Base-by-base conservation (phyloP, 2,888 invertebrate genomes). In the Spialia ferax region DNA sequence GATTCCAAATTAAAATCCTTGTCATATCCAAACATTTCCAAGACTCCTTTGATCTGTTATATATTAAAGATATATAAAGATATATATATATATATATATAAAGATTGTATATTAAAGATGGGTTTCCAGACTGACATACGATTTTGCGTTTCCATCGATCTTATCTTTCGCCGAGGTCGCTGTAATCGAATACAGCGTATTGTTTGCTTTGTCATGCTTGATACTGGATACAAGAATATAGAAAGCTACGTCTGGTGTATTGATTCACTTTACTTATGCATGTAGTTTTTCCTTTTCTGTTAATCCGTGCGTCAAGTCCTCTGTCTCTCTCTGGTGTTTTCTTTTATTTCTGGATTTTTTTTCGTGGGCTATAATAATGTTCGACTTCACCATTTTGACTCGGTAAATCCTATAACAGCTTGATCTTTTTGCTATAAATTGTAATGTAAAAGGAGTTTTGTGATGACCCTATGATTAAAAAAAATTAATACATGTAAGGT, bases 61-160 rank as follows among this genome's bases (percentile, higher is more conserved):
- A n/a, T n/a, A n/a, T n/a, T n/a, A n/a, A n/a, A n/a, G n/a, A n/a
- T n/a, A n/a, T n/a, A n/a, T n/a, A n/a, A n/a, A n/a, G n/a, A n/a
- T n/a, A n/a, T n/a, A n/a, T n/a, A n/a, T n/a, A n/a, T n/a, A n/a
- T n/a, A n/a, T n/a, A n/a, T n/a, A n/a, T n/a, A n/a, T n/a, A n/a
- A n/a, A n/a, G n/a, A n/a, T n/a, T n/a, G n/a, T n/a, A n/a, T n/a
- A 57, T 65, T 59, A 42, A 59, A 59, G 26, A 52, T 23, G 57
- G 18, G 55, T 35, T 38, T 18, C 13, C 81, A 45, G n/a, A 10
- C 38, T 90, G 91, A 91, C 83, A 91, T 81, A 83, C 84, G 79
- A 86, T 83, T 85, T 81, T 79, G 82, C 86, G 83, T 85, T 80
- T 76, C 78, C 83, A 89, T 90, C 88, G 91, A 90, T 89, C 89